Evolutionary conservation across 2,113 vertebrate genomes (phyloP), one percentile per base, ranked within the genome.

Genomic region (chimpanzee (Pan troglodytes)): DNA sequence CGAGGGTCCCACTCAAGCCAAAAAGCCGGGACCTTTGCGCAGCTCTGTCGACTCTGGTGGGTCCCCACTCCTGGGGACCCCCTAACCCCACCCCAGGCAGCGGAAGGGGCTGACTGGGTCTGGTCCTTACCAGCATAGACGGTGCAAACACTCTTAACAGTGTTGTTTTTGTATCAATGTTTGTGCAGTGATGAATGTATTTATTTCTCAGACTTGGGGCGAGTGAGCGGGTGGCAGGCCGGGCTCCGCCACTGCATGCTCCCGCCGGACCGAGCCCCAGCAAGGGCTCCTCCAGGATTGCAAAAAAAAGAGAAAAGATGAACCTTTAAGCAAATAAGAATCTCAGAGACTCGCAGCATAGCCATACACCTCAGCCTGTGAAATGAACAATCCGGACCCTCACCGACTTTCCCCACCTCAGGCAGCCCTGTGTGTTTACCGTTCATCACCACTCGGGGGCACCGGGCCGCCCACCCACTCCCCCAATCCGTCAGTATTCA

Each of bases 101-200:
- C 3, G 11, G 76, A 90, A 84, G 75, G 96, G 64, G 67, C 70
- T 96, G 50, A 35, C 84, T 90, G 95, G 90, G 98, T 97, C 99
- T 99, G 99, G 99, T 99, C 98, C 99, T 99, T 99, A 99, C 98
- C 98, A 98, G 99, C 99, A 99, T 99, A 99, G 99, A 99, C 98
- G 99, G 99, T 99, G 99, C 99, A 99, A 99, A 99, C 99, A 99
- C 99, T 99, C 99, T 99, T 99, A 99, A 99, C 99, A 99, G 99
- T 99, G 99, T 99, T 99, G 98, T 99, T 99, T 99, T 99, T 99
- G 99, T 99, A 99, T 99, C 99, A 99, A 99, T 99, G 99, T 99
- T 99, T 99, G 99, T 99, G 99, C 99, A 99, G 99, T 99, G 99
- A 99, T 99, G 99, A 99, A 99, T 99, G 99, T 99, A 99, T 99